Percentiles rank a stretch among this genome's conserved stretches.
Evolutionary conservation across 1,140 invertebrate species (phyloP).

Genomic region (Diplogasteroides magnus): DNA sequence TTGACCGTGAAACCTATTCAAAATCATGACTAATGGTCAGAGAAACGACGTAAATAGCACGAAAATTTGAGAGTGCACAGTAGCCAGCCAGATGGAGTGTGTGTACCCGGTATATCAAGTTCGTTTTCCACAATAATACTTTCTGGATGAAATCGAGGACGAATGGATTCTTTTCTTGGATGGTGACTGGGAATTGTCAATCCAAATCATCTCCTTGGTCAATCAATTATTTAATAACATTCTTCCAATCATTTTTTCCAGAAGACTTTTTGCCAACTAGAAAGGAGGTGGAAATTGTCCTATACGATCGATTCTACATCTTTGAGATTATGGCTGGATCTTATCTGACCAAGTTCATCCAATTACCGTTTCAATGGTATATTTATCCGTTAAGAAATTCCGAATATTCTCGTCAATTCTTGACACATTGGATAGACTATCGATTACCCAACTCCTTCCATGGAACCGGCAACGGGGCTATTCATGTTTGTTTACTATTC

Average conservation of each 20-base stretch:
- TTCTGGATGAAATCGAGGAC: conserved; percentile 24
- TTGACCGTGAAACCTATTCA: too few species aligned
- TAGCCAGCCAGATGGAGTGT: too few species aligned
- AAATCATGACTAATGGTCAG: too few species aligned
- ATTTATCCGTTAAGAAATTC: conserved; percentile 41
- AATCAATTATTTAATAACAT: not conserved
- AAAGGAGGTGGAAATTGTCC: conserved; percentile 36
- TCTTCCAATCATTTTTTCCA: not conserved
- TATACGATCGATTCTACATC: conserved; percentile 51
- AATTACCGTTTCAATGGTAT: too few species aligned
- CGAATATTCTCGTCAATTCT: conserved; percentile 39
- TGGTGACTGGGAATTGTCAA: conserved; percentile 49
- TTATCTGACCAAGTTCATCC: conserved; percentile 39
- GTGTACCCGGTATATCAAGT: too few species aligned
- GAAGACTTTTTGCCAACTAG: conserved; percentile 45
- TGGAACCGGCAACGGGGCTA: conserved; percentile 45
- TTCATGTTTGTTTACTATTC: conserved; percentile 30
- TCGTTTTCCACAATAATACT: too few species aligned
- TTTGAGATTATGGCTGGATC: conserved; percentile 50
- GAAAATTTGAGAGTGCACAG: too few species aligned
- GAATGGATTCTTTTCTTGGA: conserved; percentile 50
- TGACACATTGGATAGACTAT: conserved; percentile 44
- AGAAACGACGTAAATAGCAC: too few species aligned
- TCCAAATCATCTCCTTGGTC: conserved; percentile 44
- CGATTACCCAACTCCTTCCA: conserved; percentile 37